phyloP scores from a whole-genome alignment of 2,888 invertebrate genomes.

The Thymelicus acteon region DNA sequence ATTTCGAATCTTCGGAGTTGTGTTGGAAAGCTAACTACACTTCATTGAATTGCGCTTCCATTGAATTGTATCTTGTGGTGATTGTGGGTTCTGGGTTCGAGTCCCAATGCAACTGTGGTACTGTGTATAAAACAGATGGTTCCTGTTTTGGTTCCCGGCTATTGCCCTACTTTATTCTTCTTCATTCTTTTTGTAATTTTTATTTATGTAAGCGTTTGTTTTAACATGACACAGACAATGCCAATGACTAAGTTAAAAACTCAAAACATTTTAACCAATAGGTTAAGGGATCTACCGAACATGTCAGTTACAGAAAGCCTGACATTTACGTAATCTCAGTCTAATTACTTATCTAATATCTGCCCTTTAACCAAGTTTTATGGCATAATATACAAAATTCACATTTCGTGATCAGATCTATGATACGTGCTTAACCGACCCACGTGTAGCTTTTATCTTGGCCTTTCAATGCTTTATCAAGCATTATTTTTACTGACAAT shows the following conservation, averaged over 20 bases:
- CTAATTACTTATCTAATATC: conserved; percentile 33
- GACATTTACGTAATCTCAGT: conserved; percentile 29
- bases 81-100: no score
- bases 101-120: no score
- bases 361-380: conserved; percentile 29
- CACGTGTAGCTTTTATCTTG: conserved; percentile 6
- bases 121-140: no score
- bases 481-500: conserved; percentile 7
- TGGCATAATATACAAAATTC: conserved; percentile 18
- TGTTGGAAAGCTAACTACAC: neutral
- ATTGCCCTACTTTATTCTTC: no score
- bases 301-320: conserved; percentile 13
- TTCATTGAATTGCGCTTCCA: neutral
- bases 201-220: no score
- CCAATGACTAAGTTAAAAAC: no score
- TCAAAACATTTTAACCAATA: no score
- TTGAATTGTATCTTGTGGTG: neutral
- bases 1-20: neutral
- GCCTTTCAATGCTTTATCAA: neutral
- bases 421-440: conserved; percentile 26
- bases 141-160: no score
- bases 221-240: no score
- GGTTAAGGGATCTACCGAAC: neutral
- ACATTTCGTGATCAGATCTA: conserved; percentile 29
- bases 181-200: no score